Evolutionary conservation across 2,113 vertebrate genomes (phyloP).

Genomic region (Rallus limicola): DNA sequence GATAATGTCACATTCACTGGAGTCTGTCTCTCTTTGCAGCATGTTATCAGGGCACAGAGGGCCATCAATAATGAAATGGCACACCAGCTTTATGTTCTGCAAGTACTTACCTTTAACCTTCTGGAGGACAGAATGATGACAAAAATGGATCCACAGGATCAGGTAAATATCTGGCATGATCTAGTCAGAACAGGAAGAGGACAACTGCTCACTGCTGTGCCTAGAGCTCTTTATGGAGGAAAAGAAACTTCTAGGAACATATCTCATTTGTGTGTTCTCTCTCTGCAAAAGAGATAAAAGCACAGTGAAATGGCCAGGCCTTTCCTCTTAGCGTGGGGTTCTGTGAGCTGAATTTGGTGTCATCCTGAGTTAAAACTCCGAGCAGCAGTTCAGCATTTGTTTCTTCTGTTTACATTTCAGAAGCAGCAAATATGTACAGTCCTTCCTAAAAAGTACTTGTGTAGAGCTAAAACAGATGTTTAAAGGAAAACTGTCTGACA

Average conservation of each 20-base stretch:
- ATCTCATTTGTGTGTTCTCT: background rate
- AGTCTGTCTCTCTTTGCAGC: slow-evolving; percentile 70
- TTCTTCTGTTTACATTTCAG: background rate
- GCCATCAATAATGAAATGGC: slow-evolving; percentile 98
- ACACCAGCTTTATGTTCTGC: slow-evolving; percentile 95
- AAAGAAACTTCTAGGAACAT: background rate
- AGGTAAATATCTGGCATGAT: slow-evolving; percentile 73
- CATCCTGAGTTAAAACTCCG: background rate
- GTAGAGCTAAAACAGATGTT: background rate
- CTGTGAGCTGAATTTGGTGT: background rate
- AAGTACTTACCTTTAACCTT: slow-evolving; percentile 97
- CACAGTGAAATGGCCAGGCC: background rate
- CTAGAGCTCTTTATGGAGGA: background rate
- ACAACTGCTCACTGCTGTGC: background rate
- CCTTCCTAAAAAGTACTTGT: background rate
- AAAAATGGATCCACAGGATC: slow-evolving; percentile 99
- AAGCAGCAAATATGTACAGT: background rate
- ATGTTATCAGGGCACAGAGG: slow-evolving; percentile 90
- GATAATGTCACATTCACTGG: background rate
- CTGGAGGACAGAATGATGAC: slow-evolving; percentile 99
- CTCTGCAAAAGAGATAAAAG: background rate
- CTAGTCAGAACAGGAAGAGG: background rate
- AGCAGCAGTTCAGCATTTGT: background rate
- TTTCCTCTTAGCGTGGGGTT: background rate
- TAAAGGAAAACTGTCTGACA: background rate